Conservation (phyloP, 2,113 vertebrate species). For the Perognathus longimembris region DNA sequence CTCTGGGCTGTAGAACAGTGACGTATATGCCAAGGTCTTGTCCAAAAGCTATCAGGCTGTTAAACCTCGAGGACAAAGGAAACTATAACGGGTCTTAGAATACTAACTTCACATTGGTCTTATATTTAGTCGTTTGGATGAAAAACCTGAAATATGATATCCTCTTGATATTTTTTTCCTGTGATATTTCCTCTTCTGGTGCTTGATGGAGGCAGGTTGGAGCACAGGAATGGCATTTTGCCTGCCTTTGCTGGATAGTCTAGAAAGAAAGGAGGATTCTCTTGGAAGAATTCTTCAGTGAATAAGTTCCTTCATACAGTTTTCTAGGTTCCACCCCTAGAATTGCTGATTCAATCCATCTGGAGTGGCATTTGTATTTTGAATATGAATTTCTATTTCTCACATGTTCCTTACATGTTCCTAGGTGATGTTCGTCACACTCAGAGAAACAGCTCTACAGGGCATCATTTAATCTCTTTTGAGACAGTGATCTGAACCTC, state of each 20-base stretch:
- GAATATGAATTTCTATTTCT: background rate
- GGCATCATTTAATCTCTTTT: background rate
- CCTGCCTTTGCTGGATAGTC: background rate
- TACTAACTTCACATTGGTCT: background rate
- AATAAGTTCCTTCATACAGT: background rate
- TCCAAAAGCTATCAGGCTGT: background rate
- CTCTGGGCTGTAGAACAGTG: background rate
- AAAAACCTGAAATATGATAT: background rate
- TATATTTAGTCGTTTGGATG: background rate
- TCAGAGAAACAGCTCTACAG: background rate
- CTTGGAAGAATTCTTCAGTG: background rate
- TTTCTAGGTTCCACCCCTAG: background rate
- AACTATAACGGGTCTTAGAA: background rate
- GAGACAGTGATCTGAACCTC: background rate
- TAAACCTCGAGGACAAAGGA: background rate
- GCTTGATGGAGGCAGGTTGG: background rate
- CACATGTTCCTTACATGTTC: background rate
- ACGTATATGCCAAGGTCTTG: background rate
- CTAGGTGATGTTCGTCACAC: background rate
- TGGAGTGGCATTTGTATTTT: background rate
- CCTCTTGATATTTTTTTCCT: background rate
- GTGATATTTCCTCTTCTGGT: background rate
- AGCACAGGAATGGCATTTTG: background rate
- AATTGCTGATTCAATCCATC: background rate
- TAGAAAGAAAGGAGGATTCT: background rate